Base-by-base conservation (phyloP, 2,888 invertebrate species). In the Amphipoea lucens region DNA sequence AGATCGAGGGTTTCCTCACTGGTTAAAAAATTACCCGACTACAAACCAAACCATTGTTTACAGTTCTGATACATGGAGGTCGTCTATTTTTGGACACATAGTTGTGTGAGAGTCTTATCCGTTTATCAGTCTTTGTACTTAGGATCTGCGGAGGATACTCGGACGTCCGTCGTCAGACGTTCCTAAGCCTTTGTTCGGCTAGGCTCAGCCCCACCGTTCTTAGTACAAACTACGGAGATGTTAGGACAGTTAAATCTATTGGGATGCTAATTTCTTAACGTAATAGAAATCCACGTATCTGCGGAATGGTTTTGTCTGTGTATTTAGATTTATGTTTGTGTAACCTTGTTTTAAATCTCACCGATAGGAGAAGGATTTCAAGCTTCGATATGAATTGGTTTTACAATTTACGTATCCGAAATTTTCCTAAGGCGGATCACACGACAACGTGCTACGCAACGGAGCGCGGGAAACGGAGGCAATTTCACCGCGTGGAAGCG, bases 111-210 rank as follows among this genome's bases (percentile, higher is more conserved):
- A 48, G 77, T 78, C 71, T 81, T 82, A 88, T 83, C 85, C 76
- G 74, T 85, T 85, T 84, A 76, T 76, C 76, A 78, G 83, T 80
- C 71, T 88, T 88, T 88, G 85, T 88, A 65, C 85, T 82, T 83
- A 73, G 83, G 81, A 78, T 88, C 66, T 76, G 66, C 66, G 66
- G 63, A 77, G 66, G 65, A 67, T 74, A 60, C 62, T 70, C 70
- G 81, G 74, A 85, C 42, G 83, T 76, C 69, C 57, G 81, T 76
- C 66, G 71, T 69, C 75, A n/a, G 68, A 75, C 69, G 77, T 72
- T 74, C 20, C 76, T 82, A 80, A 87, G 79, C 82, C 84, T 88
- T 88, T 88, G 88, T 88, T 83, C 81, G 29, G 78, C 68, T 77
- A 78, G 77, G 81, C 85, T 88, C 76, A 82, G 68, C 72, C 57